phyloP scores from a whole-genome alignment of 2,888 invertebrate species.

The Monoplex corrugatus region DNA sequence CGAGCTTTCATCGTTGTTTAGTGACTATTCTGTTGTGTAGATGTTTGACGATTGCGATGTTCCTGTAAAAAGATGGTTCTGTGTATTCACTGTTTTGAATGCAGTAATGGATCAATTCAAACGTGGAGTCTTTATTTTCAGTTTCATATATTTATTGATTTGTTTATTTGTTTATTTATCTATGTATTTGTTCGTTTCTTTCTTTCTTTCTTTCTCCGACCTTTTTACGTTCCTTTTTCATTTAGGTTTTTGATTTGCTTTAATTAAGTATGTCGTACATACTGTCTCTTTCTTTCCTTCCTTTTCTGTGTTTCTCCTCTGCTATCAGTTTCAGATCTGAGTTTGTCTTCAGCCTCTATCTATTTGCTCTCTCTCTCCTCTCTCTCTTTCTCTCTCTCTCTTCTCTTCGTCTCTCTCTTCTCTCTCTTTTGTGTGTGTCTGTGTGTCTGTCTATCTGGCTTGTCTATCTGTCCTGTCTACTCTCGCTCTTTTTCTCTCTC shows the following conservation, averaged over 20 bases:
- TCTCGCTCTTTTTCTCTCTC: neutral
- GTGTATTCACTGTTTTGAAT: no score
- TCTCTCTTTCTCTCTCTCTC: neutral
- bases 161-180: neutral
- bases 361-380: neutral
- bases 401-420: neutral
- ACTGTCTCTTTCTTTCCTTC: neutral
- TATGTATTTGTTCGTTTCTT: neutral
- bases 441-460: neutral
- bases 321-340: no score
- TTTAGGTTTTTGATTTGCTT: no score
- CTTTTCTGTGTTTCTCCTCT: no score
- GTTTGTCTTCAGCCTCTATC: neutral
- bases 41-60: neutral
- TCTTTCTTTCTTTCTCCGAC: no score
- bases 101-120: no score
- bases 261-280: neutral
- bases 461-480: neutral
- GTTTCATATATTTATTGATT: neutral
- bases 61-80: neutral
- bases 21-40: neutral
- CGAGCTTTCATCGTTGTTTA: conserved; percentile 15
- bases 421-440: no score
- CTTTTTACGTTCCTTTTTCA: no score
- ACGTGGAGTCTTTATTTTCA: no score